Conservation (phyloP, 2,888 invertebrate genomes). For the Apodemia mormo region DNA sequence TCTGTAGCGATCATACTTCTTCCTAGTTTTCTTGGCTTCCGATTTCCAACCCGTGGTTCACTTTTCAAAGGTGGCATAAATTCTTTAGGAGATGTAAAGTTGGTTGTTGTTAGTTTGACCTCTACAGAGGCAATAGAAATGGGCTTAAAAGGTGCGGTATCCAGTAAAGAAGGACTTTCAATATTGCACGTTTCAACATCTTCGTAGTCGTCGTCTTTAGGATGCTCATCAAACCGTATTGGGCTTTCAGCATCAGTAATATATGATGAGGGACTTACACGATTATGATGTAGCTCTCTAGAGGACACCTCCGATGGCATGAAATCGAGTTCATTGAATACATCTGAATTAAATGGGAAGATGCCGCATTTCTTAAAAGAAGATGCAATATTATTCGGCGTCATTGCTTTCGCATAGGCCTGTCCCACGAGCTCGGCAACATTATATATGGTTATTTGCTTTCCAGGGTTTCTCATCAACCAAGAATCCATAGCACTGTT, state of each 20-base stretch:
- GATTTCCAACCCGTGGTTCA: slow-evolving; percentile 3
- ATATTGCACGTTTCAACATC: neutral
- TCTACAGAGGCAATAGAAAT: neutral
- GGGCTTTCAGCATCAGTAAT: neutral
- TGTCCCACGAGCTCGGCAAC: slow-evolving; percentile 35
- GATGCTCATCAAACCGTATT: too few relatives aligned
- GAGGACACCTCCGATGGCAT: slow-evolving; percentile 11
- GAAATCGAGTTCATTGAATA: slow-evolving; percentile 19
- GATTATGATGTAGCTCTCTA: neutral
- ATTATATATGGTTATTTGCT: slow-evolving; percentile 34
- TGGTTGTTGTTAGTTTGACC: neutral
- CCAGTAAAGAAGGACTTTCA: neutral
- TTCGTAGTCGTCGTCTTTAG: too few relatives aligned
- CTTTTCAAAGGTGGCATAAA: slow-evolving; percentile 1
- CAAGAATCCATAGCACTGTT: slow-evolving; percentile 37
- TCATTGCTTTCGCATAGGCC: slow-evolving; percentile 35
- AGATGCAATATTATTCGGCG: slow-evolving; percentile 29
- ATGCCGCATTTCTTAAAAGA: slow-evolving; percentile 30
- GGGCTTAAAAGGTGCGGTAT: neutral
- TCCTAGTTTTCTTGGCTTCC: neutral
- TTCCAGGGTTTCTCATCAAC: slow-evolving; percentile 36
- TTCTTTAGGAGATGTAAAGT: slow-evolving; percentile 2
- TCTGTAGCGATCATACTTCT: neutral
- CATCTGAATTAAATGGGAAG: neutral
- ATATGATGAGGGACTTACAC: slow-evolving; percentile 3